Evolutionary conservation across 2,888 invertebrate species (phyloP), one percentile per base, ranked within the genome.

Genomic region (Diogma glabrata): DNA sequence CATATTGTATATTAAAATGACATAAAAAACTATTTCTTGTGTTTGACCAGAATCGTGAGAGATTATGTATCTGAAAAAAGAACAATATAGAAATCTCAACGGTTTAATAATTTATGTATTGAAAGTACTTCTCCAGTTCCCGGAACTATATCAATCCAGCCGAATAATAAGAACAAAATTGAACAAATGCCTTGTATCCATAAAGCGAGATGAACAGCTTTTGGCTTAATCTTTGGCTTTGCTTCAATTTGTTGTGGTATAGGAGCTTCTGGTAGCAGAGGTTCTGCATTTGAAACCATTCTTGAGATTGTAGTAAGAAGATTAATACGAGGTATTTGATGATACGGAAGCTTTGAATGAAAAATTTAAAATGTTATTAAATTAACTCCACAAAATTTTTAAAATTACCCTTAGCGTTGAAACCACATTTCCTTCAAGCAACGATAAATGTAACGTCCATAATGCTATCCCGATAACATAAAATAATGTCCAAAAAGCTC

Each of bases 401-500:
- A n/a, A n/a, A n/a, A n/a, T n/a, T n/a, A n/a, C n/a, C n/a, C n/a
- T n/a, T n/a, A n/a, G 51, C 43, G 52, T 40, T 53, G 58, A 56
- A 36, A 59, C 55, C 22, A 63, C 55, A 51, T 60, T 56, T 48
- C 60, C 60, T 51, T 61, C 61, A 20, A 60, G 55, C 16, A 60
- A 54, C 7, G 63, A 59, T 51, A 59, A 59, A 53, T 73, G 74
- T 56, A 74, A 71, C 19, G 76, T 70, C 64, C 75, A 77, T 23
- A 73, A 61, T 9, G 72, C 73, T 33, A 77, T 65, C 7, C 75
- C 75, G 23, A 69, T 61, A 50, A 77, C 72, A 57, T 77, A 78
- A 45, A 75, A 65, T 19, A 74, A 66, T 4, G 76, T 75, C 78
- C 78, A 78, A 50, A 74, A 64, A 5, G 74, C 72, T 57, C 75